Percentiles rank a stretch among this genome's conserved stretches.
phyloP scores from a whole-genome alignment of 2,888 invertebrate species.

The Tigriopus californicus region DNA sequence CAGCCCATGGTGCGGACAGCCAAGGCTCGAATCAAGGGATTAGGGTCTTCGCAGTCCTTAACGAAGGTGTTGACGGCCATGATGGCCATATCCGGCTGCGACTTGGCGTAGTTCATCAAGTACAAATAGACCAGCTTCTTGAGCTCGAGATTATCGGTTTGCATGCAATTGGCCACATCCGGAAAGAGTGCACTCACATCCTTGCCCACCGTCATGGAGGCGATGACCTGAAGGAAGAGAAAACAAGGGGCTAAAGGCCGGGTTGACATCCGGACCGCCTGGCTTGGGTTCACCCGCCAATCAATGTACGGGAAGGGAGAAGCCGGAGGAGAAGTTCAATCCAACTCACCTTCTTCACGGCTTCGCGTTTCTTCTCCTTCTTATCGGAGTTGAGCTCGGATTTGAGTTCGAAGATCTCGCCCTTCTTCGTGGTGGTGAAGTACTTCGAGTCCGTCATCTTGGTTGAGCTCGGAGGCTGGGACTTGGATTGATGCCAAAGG shows the following conservation, averaged over 20 bases:
- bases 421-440: constrained; percentile 98
- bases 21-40: constrained; percentile 90
- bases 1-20: constrained; percentile 99
- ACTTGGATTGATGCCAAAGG: too few species aligned
- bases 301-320: too few species aligned
- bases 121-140: constrained; percentile 97
- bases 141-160: constrained; percentile 94
- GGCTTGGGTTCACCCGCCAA: too few species aligned
- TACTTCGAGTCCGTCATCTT: constrained; percentile 98
- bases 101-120: constrained; percentile 99
- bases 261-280: not conserved
- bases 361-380: constrained; percentile 98
- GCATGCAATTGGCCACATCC: constrained; percentile 99
- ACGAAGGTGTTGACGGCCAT: constrained; percentile 99
- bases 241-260: not conserved
- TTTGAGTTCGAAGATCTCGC: constrained; percentile 97
- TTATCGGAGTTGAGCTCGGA: constrained; percentile 98
- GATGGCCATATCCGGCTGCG: constrained; percentile 98
- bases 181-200: constrained; percentile 97
- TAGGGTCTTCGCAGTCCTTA: constrained; percentile 99
- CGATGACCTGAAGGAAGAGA: constrained; percentile 56
- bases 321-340: too few species aligned
- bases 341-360: constrained; percentile 91
- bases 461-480: too few species aligned
- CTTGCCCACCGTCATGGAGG: constrained; percentile 99